Evolutionary conservation across 2,113 vertebrate species (phyloP), one percentile per base, ranked within the genome.

Genomic region (Xiphorhynchus elegans): DNA sequence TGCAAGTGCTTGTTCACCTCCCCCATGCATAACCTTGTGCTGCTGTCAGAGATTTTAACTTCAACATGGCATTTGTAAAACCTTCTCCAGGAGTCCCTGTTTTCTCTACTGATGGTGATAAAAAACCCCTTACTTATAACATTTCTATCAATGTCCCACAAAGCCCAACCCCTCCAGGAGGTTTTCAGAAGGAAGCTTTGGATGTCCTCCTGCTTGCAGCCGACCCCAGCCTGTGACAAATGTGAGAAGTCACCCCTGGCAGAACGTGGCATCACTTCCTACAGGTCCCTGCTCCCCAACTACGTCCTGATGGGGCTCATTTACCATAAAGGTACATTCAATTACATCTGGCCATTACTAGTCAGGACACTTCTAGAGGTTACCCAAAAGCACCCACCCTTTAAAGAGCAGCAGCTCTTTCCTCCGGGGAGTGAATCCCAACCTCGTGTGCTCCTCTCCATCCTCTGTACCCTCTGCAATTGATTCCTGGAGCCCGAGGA

Each of bases 391-490:
- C 64, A 91, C 56, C 0, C 44, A 52, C 13, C 53, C 39, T 91
- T 93, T 74, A 74, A 42, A 46, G 85, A 90, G 62, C 7, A 50
- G 28, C 75, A 95, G 75, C 59, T 69, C 84, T 66, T 42, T 80
- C 59, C 70, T 83, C 74, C 18, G 25, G 52, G 81, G 69, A 63
- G 39, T 1, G 10, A 90, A 83, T 73, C 53, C 25, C 2, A 16
- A 82, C 70, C 89, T 91, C 70, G 13, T 29, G 1, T 77, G 89
- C 42, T 82, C 44, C 91, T 67, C 87, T 95, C 76, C 46, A 87
- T 85, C 87, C 84, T 58, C 94, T 88, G 78, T 7, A 90, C 93
- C 94, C 85, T 94, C 46, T 95, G 72, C 79, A 5, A 93, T 90
- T 55, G 87, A 95, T 94, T 94, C 35, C 70, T 63, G 59, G 13